Conservation (phyloP, 2,113 vertebrate genomes). For the Paradisaea rubra region DNA sequence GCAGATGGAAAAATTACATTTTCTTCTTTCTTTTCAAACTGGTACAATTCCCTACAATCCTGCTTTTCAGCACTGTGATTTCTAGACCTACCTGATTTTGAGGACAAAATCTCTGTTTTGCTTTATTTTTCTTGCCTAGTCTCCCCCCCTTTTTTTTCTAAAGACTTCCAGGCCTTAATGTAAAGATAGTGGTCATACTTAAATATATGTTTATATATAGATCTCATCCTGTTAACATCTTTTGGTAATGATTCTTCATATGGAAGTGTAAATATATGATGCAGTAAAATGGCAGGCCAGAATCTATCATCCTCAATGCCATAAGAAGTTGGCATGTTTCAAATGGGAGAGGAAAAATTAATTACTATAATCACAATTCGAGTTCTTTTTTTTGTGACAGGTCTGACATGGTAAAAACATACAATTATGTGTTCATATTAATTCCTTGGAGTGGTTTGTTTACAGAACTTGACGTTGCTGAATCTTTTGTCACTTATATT, state of each 20-base stretch:
- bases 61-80: neutral
- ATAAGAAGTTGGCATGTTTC: slow-evolving; percentile 34
- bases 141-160: neutral
- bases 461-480: slow-evolving; percentile 4
- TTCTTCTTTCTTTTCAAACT: neutral
- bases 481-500: slow-evolving; percentile 24
- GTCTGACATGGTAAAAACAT: slow-evolving; percentile 44
- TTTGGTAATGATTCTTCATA: neutral
- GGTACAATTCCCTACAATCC: neutral
- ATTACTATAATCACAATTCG: slow-evolving; percentile 40
- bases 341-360: slow-evolving; percentile 39
- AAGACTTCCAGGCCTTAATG: neutral
- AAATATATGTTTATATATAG: neutral
- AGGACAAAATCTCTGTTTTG: neutral
- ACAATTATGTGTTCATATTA: slow-evolving; percentile 53
- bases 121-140: neutral
- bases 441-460: slow-evolving; percentile 33
- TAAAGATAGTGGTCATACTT: neutral
- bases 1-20: neutral
- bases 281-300: slow-evolving; percentile 1
- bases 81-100: neutral
- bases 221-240: neutral
- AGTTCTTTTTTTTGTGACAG: slow-evolving; percentile 31
- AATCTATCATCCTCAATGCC: neutral
- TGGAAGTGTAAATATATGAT: slow-evolving; percentile 12